Conservation (phyloP, 2,888 invertebrate species). For the Morinoia aosen region DNA sequence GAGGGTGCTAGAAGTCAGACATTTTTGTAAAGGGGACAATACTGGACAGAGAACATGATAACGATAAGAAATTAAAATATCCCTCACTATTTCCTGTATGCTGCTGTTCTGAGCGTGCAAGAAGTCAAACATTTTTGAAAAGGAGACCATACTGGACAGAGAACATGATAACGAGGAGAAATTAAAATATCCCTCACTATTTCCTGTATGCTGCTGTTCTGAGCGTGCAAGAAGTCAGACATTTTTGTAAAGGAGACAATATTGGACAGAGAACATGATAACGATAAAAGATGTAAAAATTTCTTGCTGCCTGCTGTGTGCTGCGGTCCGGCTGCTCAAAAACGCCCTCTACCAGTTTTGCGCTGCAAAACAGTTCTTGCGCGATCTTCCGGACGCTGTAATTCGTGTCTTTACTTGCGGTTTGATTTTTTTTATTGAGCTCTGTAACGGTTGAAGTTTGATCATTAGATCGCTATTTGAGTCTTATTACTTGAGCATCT, state of each 20-base stretch:
- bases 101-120: neutral
- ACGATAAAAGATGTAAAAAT: too few species aligned
- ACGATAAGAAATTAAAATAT: neutral
- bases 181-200: too few species aligned
- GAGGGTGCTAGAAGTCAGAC: neutral
- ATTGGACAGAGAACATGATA: too few species aligned
- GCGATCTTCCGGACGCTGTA: neutral
- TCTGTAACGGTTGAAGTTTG: constrained; percentile 10
- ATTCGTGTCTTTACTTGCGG: neutral
- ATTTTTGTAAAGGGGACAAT: neutral
- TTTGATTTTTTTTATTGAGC: neutral
- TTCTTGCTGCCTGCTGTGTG: neutral
- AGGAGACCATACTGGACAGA: neutral
- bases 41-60: neutral
- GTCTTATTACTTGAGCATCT: neutral
- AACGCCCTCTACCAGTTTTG: neutral
- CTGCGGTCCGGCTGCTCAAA: neutral
- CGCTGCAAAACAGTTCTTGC: neutral
- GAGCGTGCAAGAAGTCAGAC: too few species aligned
- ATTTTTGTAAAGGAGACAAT: too few species aligned
- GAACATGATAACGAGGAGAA: neutral
- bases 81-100: neutral
- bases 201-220: too few species aligned
- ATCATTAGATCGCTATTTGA: constrained; percentile 6
- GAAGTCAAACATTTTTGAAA: neutral